Base-by-base conservation (phyloP, 2,888 invertebrate species). In the Pemphredon lugubris region DNA sequence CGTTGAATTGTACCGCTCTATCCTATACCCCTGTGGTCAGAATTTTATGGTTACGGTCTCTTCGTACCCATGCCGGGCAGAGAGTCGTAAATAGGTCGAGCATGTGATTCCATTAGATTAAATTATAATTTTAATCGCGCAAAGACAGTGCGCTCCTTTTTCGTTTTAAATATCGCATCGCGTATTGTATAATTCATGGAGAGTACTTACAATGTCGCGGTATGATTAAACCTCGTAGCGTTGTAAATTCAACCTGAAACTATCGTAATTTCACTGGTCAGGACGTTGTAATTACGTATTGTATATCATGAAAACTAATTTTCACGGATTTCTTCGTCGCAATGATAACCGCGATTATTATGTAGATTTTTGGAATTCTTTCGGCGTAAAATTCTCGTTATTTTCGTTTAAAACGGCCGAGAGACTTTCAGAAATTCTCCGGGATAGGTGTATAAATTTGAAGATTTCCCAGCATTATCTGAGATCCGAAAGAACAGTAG, bases 61-160 rank as follows among this genome's bases (percentile, higher is more conserved):
- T 51, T 75, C 73, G 23, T 45, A 44, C 50, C 45, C 64, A 20
- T 45, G 34, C 59, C 57, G 26, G 37, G 42, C 21, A 30, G 34
- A 11, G 7, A 48, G 54, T 54, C 70, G 60, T 71, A 74, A 79
- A 79, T 79, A 79, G 73, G 59, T 69, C 65, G 73, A 45, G 50
- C 71, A 67, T 60, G 64, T 68, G 74, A 76, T 81, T 81, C 70
- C 76, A 73, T 81, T 58, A 48, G 70, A 74, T 78, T 76, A 81
- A 76, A 81, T 81, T 81, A 71, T 76, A 81, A 81, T 81, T 78
- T 81, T 81, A 81, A 81, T 81, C 79, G 74, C 50, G 48, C 55
- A 44, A 66, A 71, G 34, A 16, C 37, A 4, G 3, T 2, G 40
- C 4, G 3, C 6, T 30, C 34, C 48, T 26, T 32, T 32, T 42